phyloP scores from a whole-genome alignment of 2,797 vertebrate species.

The Hyperoplus immaculatus region DNA sequence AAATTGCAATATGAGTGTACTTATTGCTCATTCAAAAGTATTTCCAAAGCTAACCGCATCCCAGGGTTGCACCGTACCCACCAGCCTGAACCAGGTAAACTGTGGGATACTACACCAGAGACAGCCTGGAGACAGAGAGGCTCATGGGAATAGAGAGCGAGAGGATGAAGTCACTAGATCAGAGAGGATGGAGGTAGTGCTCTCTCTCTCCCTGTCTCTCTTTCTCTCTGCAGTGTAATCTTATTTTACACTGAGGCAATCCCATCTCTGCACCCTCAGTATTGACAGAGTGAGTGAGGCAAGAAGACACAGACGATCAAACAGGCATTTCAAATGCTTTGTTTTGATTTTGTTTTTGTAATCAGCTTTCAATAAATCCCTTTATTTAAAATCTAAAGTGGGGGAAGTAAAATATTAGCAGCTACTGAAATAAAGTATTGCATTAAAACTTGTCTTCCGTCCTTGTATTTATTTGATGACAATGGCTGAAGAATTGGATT shows the following conservation, averaged over 20 bases:
- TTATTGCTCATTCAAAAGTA: slow-evolving; percentile 21
- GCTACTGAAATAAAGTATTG: too few species aligned
- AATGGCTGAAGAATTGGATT: too few species aligned
- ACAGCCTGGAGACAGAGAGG: slow-evolving; percentile 49
- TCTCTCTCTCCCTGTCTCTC: slow-evolving; percentile 5
- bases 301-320: neutral
- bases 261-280: slow-evolving; percentile 23
- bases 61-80: neutral
- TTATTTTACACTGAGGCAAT: slow-evolving; percentile 40
- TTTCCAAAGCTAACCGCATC: neutral
- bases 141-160: slow-evolving; percentile 44
- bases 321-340: neutral
- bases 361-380: neutral
- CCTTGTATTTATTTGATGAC: too few species aligned
- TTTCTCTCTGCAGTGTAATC: slow-evolving; percentile 63
- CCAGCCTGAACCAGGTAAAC: neutral
- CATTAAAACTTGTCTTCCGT: too few species aligned
- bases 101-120: slow-evolving; percentile 35
- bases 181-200: neutral
- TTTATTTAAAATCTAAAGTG: too few species aligned
- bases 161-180: slow-evolving; percentile 58
- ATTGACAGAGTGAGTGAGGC: slow-evolving; percentile 1
- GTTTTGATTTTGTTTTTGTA: neutral
- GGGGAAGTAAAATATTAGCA: too few species aligned
- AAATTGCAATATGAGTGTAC: neutral